These are phyloP conservation scores for Xiphophorus birchmanni DNA, from an alignment of 2,797 vertebrate species.

Conservation along the genomic window DNA sequence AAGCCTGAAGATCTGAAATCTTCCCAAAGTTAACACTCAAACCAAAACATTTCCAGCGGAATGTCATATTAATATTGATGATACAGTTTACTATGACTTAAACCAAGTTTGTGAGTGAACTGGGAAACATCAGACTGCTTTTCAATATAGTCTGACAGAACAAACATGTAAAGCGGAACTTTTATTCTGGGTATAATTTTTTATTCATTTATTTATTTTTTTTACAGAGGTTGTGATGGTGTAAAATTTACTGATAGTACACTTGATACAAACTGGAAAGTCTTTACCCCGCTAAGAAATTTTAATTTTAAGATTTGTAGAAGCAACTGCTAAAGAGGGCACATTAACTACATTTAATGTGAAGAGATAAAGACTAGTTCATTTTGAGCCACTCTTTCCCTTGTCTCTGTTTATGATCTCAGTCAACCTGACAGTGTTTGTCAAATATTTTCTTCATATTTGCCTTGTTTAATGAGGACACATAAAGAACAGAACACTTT, in stretches of 20 bases:
- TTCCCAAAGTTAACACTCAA: slow-evolving; percentile 10
- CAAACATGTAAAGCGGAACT: neutral
- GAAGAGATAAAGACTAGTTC: neutral
- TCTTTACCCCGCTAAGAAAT: neutral
- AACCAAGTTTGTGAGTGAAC: neutral
- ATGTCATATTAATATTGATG: slow-evolving; percentile 15
- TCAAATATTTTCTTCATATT: neutral
- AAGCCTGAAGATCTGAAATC: slow-evolving; percentile 20
- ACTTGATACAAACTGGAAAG: neutral
- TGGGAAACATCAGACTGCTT: neutral
- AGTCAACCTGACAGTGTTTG: neutral
- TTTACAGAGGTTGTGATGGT: neutral
- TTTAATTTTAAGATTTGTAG: neutral
- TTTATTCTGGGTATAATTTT: neutral
- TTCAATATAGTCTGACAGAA: neutral
- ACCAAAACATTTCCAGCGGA: slow-evolving; percentile 24
- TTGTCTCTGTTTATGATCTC: neutral
- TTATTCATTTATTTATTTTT: neutral
- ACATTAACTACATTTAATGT: neutral
- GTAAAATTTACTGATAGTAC: neutral
- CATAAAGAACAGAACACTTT: neutral
- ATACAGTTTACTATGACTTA: slow-evolving; percentile 4
- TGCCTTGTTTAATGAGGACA: slow-evolving; percentile 14
- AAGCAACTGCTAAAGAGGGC: too few species aligned
- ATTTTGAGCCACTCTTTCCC: neutral